These are phyloP conservation scores for Magallana angulata DNA, from an alignment of 1,140 invertebrate genomes.

Conservation along the genomic window DNA sequence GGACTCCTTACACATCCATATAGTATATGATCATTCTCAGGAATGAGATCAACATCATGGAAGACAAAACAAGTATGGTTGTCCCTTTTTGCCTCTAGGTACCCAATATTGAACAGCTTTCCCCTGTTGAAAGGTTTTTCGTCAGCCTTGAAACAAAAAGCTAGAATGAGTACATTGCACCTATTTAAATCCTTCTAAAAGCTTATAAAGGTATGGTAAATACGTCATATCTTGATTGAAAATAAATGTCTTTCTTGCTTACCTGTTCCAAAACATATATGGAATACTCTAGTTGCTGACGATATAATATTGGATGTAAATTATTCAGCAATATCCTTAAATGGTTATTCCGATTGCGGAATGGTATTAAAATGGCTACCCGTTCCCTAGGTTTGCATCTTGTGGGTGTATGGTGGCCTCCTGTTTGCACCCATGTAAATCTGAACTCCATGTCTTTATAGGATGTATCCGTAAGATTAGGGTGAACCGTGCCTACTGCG, in stretches of 20 bases:
- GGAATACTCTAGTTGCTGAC: not conserved
- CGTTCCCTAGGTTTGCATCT: not conserved
- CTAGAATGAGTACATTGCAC: too few species aligned
- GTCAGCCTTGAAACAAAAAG: slow-evolving; percentile 24
- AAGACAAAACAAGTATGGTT: slow-evolving; percentile 91
- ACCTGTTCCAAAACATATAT: not conserved
- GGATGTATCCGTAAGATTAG: not conserved
- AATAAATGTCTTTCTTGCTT: not conserved
- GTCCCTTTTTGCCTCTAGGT: slow-evolving; percentile 86
- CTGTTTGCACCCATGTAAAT: not conserved
- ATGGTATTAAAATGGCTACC: not conserved
- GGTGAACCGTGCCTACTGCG: not conserved
- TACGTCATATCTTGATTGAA: too few species aligned
- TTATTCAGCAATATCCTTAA: not conserved
- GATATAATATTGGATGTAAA: not conserved
- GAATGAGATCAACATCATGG: slow-evolving; percentile 93
- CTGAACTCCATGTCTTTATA: not conserved
- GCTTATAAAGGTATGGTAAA: too few species aligned
- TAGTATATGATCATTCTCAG: slow-evolving; percentile 57
- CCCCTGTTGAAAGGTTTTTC: slow-evolving; percentile 89
- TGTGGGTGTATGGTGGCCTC: not conserved
- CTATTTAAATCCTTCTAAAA: too few species aligned
- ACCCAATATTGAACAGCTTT: slow-evolving; percentile 96
- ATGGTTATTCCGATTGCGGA: not conserved
- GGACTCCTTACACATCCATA: slow-evolving; percentile 90